These are phyloP conservation scores for Pogonomyrmex californicus DNA, from an alignment of 1,140 invertebrate genomes.

Conservation along the genomic window DNA sequence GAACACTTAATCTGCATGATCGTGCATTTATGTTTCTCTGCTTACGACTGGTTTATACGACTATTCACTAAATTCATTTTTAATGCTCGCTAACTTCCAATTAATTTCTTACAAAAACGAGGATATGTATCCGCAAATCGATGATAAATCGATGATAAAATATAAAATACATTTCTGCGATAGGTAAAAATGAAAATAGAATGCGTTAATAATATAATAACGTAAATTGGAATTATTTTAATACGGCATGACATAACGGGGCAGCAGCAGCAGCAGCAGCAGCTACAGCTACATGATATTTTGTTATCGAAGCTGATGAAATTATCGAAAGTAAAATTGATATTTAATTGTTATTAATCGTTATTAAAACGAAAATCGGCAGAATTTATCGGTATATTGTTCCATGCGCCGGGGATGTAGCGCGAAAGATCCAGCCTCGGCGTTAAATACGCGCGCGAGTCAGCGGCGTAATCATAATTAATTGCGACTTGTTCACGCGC, in stretches of 20 bases:
- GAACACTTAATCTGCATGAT: too few species aligned
- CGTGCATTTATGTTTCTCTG: too few species aligned
- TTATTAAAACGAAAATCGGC: constrained; percentile 10
- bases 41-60: too few species aligned
- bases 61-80: too few species aligned
- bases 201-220: not conserved
- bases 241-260: not conserved
- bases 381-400: not conserved
- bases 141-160: not conserved
- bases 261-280: too few species aligned
- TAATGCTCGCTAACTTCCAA: too few species aligned
- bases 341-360: constrained; percentile 22
- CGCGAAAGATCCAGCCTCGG: not conserved
- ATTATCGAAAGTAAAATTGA: constrained; percentile 26
- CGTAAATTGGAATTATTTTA: not conserved
- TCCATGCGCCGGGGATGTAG: not conserved
- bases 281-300: not conserved
- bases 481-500: constrained; percentile 47
- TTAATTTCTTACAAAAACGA: too few species aligned
- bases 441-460: constrained; percentile 29
- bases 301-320: constrained; percentile 32
- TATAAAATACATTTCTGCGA: not conserved
- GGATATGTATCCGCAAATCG: too few species aligned
- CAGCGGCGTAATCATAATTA: constrained; percentile 56
- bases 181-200: not conserved